phyloP scores from a whole-genome alignment of 1,140 invertebrate species.

The Aphaenogaster ashmeadi region DNA sequence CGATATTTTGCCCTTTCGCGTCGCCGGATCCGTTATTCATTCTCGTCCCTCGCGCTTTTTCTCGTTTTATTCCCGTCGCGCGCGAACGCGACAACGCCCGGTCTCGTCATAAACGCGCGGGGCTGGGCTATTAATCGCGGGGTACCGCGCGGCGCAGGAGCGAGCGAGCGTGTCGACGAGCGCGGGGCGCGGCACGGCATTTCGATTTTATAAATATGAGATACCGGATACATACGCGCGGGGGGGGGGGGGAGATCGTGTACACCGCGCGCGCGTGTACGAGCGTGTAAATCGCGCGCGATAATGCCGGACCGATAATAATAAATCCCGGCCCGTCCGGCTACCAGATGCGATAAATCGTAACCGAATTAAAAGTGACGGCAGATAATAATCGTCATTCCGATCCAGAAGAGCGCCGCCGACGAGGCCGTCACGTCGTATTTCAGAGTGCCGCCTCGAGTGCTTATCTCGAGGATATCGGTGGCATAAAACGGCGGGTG shows the following conservation, averaged over 20 bases:
- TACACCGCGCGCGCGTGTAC: conserved; percentile 54
- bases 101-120: conserved; percentile 70
- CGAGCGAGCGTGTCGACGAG: conserved; percentile 30
- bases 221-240: conserved; percentile 65
- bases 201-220: conserved; percentile 76
- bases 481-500: conserved; percentile 44
- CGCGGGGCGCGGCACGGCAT: conserved; percentile 22
- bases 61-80: conserved; percentile 71
- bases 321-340: conserved; percentile 43
- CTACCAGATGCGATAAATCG: conserved; percentile 44
- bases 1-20: conserved; percentile 71
- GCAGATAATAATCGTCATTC: conserved; percentile 34
- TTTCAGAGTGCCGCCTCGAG: conserved; percentile 38
- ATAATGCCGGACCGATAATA: conserved; percentile 48
- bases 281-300: conserved; percentile 67
- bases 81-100: conserved; percentile 53
- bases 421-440: conserved; percentile 21
- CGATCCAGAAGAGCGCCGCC: conserved; percentile 1
- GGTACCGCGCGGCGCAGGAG: conserved; percentile 25
- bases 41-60: conserved; percentile 22
- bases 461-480: conserved; percentile 45
- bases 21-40: conserved; percentile 66
- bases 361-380: conserved; percentile 53
- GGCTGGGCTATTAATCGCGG: conserved; percentile 69
- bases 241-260: background rate